Percentiles rank a stretch among this genome's conserved stretches.
phyloP scores from a whole-genome alignment of 1,140 invertebrate genomes.

The Ceratina calcarata region DNA sequence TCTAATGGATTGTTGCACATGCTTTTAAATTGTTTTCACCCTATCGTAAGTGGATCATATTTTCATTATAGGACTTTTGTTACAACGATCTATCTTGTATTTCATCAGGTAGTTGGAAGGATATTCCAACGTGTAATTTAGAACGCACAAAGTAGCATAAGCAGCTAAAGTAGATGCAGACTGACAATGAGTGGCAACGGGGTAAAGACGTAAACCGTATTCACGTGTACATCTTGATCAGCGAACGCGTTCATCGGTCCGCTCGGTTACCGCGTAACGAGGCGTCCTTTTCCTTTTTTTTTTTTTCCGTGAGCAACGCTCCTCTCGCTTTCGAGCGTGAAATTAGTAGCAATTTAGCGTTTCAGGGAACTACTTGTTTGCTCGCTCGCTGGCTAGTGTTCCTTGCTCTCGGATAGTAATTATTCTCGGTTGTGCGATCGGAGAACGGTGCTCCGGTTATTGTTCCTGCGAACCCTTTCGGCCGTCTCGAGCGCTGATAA shows the following conservation, averaged over 20 bases:
- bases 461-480: neutral
- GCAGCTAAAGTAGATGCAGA: too few relatives aligned
- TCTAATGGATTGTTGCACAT: too few relatives aligned
- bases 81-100: too few relatives aligned
- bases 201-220: neutral
- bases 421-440: neutral
- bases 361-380: conserved; percentile 22
- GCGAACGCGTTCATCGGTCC: neutral
- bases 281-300: conserved; percentile 9
- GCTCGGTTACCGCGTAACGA: conserved; percentile 25
- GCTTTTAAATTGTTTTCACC: too few relatives aligned
- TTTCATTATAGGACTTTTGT: too few relatives aligned
- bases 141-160: too few relatives aligned
- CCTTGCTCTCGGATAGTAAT: neutral
- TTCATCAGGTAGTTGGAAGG: too few relatives aligned
- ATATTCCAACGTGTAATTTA: too few relatives aligned
- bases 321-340: conserved; percentile 32
- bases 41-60: too few relatives aligned
- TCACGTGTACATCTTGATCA: conserved; percentile 18
- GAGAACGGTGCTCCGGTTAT: neutral
- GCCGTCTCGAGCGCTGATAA: neutral
- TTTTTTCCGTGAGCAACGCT: conserved; percentile 5
- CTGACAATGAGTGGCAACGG: neutral
- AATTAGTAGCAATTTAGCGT: conserved; percentile 43
- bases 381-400: neutral